Evolutionary conservation across 1,140 invertebrate genomes (phyloP).

Genomic region (Adoxophyes honmai): DNA sequence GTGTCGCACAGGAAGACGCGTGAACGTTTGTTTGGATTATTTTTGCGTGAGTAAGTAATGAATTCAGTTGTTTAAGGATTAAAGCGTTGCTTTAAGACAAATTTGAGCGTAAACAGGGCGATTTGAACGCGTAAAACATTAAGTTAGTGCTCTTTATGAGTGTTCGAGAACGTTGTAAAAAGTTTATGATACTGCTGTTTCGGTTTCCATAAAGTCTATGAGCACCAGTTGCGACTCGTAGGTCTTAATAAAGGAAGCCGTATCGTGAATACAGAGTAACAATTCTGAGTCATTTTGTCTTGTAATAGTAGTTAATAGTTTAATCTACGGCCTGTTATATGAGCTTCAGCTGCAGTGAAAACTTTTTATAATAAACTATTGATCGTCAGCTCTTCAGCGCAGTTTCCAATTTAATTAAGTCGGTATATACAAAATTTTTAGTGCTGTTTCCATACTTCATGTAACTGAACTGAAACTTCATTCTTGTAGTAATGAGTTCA

Average conservation of each 20-base stretch:
- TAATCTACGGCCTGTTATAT: too few relatives aligned
- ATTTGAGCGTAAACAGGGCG: slow-evolving; percentile 30
- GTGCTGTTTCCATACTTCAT: too few relatives aligned
- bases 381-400: too few relatives aligned
- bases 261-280: slow-evolving; percentile 1
- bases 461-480: too few relatives aligned
- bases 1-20: slow-evolving; percentile 43
- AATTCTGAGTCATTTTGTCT: not conserved
- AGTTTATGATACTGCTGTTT: slow-evolving; percentile 28
- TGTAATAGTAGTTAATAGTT: too few relatives aligned
- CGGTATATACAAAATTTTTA: too few relatives aligned
- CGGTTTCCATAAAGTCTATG: slow-evolving; percentile 26
- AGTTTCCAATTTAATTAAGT: too few relatives aligned
- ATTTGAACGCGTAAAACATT: slow-evolving; percentile 27
- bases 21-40: slow-evolving; percentile 55
- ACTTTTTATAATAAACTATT: too few relatives aligned
- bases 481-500: too few relatives aligned
- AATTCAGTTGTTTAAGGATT: slow-evolving; percentile 36
- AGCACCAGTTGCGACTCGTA: slow-evolving; percentile 10
- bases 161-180: slow-evolving; percentile 30
- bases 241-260: not conserved
- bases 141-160: slow-evolving; percentile 31
- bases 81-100: slow-evolving; percentile 25
- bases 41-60: slow-evolving; percentile 68
- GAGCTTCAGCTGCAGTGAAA: too few relatives aligned